These are phyloP conservation scores for Bovichtus diacanthus DNA, from an alignment of 2,797 vertebrate species.

Conservation along the genomic window DNA sequence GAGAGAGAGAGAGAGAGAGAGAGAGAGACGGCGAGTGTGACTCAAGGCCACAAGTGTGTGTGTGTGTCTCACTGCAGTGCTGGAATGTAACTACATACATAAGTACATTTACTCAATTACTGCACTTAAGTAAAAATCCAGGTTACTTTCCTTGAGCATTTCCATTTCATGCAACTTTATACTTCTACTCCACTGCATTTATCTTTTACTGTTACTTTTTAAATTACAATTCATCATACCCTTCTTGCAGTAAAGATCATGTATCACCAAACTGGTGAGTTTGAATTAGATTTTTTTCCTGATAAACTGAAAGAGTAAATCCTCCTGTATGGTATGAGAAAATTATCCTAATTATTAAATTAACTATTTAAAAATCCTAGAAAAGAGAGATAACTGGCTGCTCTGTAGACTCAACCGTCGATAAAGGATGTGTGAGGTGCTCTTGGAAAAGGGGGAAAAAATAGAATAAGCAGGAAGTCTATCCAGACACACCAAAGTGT, in stretches of 20 bases:
- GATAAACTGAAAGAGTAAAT: neutral
- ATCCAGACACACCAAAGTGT: too few species aligned
- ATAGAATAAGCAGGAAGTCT: too few species aligned
- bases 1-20: slow-evolving; percentile 23
- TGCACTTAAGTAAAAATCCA: neutral
- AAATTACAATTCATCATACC: neutral
- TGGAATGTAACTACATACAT: neutral
- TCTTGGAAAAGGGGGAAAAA: too few species aligned
- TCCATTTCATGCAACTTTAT: neutral
- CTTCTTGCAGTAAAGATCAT: neutral
- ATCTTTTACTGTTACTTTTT: neutral
- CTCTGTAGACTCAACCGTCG: too few species aligned
- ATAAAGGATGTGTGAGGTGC: too few species aligned
- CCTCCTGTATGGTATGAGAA: neutral
- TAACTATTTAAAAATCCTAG: neutral
- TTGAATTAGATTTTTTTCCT: neutral
- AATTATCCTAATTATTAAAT: neutral
- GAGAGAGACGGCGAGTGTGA: slow-evolving; percentile 29
- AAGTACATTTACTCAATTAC: neutral
- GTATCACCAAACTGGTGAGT: neutral
- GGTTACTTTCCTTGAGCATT: neutral
- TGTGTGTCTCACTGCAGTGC: neutral
- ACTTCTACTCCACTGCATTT: neutral
- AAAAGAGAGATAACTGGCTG: too few species aligned
- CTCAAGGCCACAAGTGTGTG: slow-evolving; percentile 42